Evolutionary conservation across 2,797 vertebrate species (phyloP), one percentile per base, ranked within the genome.

Genomic region (Pagetopsis macropterus): DNA sequence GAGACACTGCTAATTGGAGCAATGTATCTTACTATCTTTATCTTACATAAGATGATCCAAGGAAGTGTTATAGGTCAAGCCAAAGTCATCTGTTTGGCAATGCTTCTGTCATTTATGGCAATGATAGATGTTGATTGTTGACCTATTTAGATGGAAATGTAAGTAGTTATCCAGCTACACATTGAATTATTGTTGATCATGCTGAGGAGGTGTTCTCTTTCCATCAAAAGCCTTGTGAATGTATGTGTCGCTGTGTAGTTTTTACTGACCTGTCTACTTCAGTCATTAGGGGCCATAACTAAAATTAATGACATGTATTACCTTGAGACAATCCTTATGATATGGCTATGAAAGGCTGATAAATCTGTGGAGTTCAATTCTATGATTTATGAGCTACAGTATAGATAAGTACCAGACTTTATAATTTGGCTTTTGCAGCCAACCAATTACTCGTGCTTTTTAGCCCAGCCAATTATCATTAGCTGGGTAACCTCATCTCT

Each of bases 401-500:
- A 19, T 57, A 62, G 61, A 54, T 51, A 44, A 58, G 11, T 9
- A n/a, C 3, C 44, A 23, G 13, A 44, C n/a, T 57, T 56, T 73
- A 61, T 33, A 46, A 45, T 58, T 61, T 45, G 11, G 19, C 41
- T 63, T 58, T 23, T 41, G 58, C 44, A 65, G 63, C n/a, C 45
- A 51, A 72, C 56, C 50, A 52, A 52, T 83, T 70, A 76, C 40
- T 65, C 55, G 40, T 56, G 59, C 65, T 60, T 62, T 56, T 76
- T 40, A 49, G 16, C 11, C n/a, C 4, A 14, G 27, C 48, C 15
- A 52, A 33, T 63, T 52, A 68, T 52, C 46, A 41, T 67, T 61
- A 63, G 17, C 27, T 41, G 40, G 56, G 33, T 19, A 61, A 49
- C 31, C 63, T 62, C 8, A 15, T 59, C 15, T 70, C 44, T 66